Conservation (phyloP, 2,113 vertebrate species). For the Ailuropoda melanoleuca region DNA sequence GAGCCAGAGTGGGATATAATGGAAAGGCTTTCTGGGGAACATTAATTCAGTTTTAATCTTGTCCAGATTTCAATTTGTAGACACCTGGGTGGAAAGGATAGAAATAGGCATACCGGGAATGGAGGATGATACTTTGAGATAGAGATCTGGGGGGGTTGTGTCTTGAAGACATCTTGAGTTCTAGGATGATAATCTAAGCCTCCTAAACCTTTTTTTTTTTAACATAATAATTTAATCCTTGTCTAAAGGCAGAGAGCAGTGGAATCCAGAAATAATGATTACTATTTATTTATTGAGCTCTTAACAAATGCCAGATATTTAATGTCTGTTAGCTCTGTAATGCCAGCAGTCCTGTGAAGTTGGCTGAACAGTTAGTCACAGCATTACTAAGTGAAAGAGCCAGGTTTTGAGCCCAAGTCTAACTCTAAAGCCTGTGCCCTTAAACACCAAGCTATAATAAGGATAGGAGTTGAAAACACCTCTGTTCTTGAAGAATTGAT, state of each 20-base stretch:
- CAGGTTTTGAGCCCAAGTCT: background rate
- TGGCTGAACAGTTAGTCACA: background rate
- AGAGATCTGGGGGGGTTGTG: background rate
- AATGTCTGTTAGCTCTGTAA: background rate
- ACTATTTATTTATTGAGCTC: background rate
- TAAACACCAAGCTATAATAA: background rate
- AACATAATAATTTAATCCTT: background rate
- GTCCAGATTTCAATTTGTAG: background rate
- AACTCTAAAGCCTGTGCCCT: background rate
- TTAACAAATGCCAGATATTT: constrained; percentile 3
- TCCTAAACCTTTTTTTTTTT: background rate
- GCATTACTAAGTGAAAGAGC: background rate
- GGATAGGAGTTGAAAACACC: background rate
- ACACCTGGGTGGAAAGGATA: background rate
- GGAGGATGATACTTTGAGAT: background rate
- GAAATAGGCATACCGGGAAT: background rate
- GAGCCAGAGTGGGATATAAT: background rate
- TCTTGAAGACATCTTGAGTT: background rate
- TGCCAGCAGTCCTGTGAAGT: background rate
- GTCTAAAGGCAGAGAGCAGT: background rate
- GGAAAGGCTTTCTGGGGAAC: background rate
- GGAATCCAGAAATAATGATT: background rate
- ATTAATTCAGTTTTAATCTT: background rate
- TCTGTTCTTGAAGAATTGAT: background rate
- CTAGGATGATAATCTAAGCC: background rate